These are phyloP conservation scores for Rhinophrynus dorsalis DNA, from an alignment of 2,797 vertebrate species.

Conservation along the genomic window DNA sequence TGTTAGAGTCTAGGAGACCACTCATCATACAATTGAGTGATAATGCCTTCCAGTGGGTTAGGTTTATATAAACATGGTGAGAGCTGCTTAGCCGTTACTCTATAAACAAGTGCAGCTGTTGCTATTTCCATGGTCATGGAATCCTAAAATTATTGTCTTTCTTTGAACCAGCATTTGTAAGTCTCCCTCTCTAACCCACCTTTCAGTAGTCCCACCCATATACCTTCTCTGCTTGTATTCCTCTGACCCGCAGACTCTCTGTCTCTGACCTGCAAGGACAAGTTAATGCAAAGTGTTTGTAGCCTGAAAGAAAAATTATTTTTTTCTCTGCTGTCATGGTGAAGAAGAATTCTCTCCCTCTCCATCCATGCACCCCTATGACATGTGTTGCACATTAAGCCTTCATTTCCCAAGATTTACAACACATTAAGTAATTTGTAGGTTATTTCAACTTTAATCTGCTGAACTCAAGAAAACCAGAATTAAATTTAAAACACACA, in stretches of 20 bases:
- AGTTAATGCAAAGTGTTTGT: background rate
- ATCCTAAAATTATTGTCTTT: background rate
- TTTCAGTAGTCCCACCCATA: background rate
- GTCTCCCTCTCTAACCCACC: background rate
- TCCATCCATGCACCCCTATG: constrained; percentile 59
- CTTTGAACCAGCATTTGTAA: background rate
- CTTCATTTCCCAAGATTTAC: constrained; percentile 83
- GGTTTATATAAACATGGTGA: background rate
- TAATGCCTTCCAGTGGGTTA: background rate
- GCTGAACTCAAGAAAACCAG: constrained; percentile 78
- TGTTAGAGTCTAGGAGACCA: background rate
- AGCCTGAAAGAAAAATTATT: constrained; percentile 14
- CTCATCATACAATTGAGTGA: background rate
- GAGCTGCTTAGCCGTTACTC: too few species aligned
- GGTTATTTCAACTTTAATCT: constrained; percentile 84
- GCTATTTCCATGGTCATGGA: background rate
- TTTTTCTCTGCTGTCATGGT: constrained; percentile 8
- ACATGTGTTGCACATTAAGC: constrained; percentile 84
- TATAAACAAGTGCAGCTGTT: background rate
- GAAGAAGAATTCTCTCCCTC: constrained; percentile 35
- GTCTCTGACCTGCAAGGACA: constrained; percentile 31
- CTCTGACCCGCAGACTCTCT: constrained; percentile 17
- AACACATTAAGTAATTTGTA: constrained; percentile 88
- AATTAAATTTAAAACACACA: constrained; percentile 80
- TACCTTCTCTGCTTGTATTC: background rate